phyloP scores from a whole-genome alignment of 2,113 vertebrate genomes.

The Chaenocephalus aceratus region DNA sequence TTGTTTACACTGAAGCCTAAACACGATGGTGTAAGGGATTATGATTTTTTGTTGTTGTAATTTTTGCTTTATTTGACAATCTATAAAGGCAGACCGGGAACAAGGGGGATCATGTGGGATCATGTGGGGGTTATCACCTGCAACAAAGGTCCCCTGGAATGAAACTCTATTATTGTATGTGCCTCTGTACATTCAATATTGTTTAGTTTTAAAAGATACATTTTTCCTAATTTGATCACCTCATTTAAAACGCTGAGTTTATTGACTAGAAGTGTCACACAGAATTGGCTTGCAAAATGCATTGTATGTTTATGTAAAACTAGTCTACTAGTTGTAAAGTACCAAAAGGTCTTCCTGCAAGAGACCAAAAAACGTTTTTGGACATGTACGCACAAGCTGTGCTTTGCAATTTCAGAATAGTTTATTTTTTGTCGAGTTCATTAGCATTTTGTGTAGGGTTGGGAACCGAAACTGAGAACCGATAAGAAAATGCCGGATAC shows the following conservation, averaged over 20 bases:
- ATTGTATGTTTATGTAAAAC: background rate
- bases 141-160: no score
- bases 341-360: background rate
- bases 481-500: no score
- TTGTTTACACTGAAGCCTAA: conserved; percentile 1
- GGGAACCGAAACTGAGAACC: no score
- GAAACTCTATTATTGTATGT: no score
- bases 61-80: no score
- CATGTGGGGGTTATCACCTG: no score
- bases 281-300: background rate
- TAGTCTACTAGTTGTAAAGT: background rate
- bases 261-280: background rate
- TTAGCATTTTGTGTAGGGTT: conserved; percentile 3
- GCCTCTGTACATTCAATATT: background rate
- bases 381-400: background rate
- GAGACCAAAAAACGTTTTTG: background rate
- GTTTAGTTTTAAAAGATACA: background rate
- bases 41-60: no score
- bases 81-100: no score
- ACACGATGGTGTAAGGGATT: background rate
- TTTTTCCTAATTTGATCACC: background rate
- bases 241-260: background rate
- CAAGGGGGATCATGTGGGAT: no score
- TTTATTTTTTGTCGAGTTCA: conserved; percentile 4
- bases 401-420: background rate